phyloP scores from a whole-genome alignment of 2,888 invertebrate genomes.

The Nymphalis urticae region DNA sequence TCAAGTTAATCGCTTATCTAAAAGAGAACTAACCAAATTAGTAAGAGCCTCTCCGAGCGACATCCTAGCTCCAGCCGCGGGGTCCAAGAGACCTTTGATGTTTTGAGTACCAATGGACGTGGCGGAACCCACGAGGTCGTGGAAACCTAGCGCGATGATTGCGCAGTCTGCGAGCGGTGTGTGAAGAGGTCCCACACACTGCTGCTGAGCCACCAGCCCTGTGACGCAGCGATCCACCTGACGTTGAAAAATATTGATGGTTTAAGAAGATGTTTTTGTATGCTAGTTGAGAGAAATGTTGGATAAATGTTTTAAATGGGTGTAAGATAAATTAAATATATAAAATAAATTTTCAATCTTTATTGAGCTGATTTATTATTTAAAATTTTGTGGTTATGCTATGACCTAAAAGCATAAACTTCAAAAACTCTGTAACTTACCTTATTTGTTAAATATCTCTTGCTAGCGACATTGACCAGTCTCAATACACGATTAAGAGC shows the following conservation, averaged over 20 bases:
- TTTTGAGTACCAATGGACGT: slow-evolving; percentile 99
- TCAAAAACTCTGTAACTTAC: slow-evolving; percentile 56
- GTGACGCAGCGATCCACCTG: slow-evolving; percentile 94
- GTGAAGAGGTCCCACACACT: slow-evolving; percentile 98
- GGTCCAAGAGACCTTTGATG: slow-evolving; percentile 92
- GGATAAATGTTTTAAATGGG: too few relatives aligned
- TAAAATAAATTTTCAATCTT: too few relatives aligned
- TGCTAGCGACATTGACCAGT: slow-evolving; percentile 95
- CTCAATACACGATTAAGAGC: slow-evolving; percentile 90
- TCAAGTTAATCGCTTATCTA: neutral
- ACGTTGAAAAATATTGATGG: neutral
- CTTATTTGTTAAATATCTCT: slow-evolving; percentile 97
- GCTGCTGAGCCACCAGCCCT: slow-evolving; percentile 97
- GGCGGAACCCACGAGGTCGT: slow-evolving; percentile 91
- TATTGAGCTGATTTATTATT: too few relatives aligned
- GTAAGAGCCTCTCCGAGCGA: slow-evolving; percentile 96
- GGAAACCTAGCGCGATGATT: slow-evolving; percentile 92
- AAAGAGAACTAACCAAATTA: slow-evolving; percentile 88
- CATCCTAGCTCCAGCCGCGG: slow-evolving; percentile 94
- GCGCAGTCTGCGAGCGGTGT: slow-evolving; percentile 98
- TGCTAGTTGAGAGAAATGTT: too few relatives aligned
- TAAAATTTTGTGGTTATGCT: too few relatives aligned
- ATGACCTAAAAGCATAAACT: too few relatives aligned
- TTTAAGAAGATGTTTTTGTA: too few relatives aligned
- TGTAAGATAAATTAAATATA: too few relatives aligned